Percentiles rank a stretch among this genome's conserved stretches.
Evolutionary conservation across 2,797 vertebrate genomes (phyloP).

Genomic region (Podargus strigoides): DNA sequence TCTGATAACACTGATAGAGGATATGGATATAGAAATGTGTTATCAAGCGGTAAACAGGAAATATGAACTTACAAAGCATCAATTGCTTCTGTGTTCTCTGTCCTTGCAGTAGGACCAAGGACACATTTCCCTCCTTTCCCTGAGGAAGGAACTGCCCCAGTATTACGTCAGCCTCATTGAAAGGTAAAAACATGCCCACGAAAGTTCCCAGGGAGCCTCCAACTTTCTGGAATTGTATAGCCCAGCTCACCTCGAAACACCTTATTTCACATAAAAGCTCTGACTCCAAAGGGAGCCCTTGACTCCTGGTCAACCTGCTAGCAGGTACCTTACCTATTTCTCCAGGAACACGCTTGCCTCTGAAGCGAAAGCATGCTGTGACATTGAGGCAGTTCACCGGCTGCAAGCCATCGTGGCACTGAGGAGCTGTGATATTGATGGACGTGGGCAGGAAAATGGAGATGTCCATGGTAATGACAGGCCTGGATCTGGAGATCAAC

Average conservation of each 20-base stretch:
- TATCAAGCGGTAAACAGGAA: background rate
- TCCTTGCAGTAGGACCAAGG: background rate
- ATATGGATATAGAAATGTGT: background rate
- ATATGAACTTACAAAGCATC: background rate
- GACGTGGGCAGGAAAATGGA: conserved; percentile 87
- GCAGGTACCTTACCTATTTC: conserved; percentile 83
- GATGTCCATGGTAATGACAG: conserved; percentile 89
- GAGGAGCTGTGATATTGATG: conserved; percentile 95
- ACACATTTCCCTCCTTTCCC: background rate
- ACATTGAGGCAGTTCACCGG: conserved; percentile 88
- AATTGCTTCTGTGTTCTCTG: background rate
- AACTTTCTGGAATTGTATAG: background rate
- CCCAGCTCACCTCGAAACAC: background rate
- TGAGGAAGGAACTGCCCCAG: background rate
- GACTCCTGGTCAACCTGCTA: background rate
- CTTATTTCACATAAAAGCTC: background rate
- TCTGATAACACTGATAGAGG: background rate
- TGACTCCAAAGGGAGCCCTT: background rate
- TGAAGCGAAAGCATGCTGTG: conserved; percentile 86
- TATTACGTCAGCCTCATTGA: background rate
- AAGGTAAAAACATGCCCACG: background rate
- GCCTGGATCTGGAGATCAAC: conserved; percentile 80
- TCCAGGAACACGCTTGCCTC: conserved; percentile 86
- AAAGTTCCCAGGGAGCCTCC: background rate
- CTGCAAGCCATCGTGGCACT: conserved; percentile 89